Evolutionary conservation across 1,140 invertebrate species (phyloP), one percentile per base, ranked within the genome.

Genomic region (Arctopsyche grandis): DNA sequence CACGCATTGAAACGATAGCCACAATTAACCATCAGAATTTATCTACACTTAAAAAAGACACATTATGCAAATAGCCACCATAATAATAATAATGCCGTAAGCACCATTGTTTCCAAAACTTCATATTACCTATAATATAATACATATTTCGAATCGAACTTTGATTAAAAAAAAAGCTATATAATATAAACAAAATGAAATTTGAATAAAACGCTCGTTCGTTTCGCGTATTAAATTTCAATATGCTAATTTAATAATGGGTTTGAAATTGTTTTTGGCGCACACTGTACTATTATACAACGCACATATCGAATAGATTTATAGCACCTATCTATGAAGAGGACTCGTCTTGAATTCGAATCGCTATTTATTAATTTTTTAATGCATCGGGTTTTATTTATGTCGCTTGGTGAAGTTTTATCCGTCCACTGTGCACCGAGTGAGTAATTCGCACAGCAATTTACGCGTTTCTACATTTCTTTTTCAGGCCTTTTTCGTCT

Each of bases 251-350:
- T 22, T 22, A 26, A 66, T 66, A 26, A 66, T 26, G 12, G 1
- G 21, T 26, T 12, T 12, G 56, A n/a, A n/a, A 52, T 38, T 5
- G 14, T 9, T 66, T 66, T 66, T 26, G 21, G 9, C 21, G 12
- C 63, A 24, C 63, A 66, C 63, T 66, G 63, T 66, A 24, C 24
- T 16, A 16, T 26, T 5, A 29, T 9, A 26, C 63, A 26, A 26
- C 63, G 63, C 9, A 66, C 9, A 26, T 29, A 66, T 66, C 63
- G 63, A 66, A 66, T 66, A 66, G 63, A 66, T 66, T 66, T 66
- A 66, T 26, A 9, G 21, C 22, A 66, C 63, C 10, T 38, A 38
- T 38, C 3, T 38, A 38, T 7, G 29, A 38, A 38, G 29, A 38
- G 4, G 48, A 52, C 48, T 14, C 48, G 12, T 52, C 48, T 52